Evolutionary conservation across 2,113 vertebrate species (phyloP).

Genomic region (Chaenogobius annularis): DNA sequence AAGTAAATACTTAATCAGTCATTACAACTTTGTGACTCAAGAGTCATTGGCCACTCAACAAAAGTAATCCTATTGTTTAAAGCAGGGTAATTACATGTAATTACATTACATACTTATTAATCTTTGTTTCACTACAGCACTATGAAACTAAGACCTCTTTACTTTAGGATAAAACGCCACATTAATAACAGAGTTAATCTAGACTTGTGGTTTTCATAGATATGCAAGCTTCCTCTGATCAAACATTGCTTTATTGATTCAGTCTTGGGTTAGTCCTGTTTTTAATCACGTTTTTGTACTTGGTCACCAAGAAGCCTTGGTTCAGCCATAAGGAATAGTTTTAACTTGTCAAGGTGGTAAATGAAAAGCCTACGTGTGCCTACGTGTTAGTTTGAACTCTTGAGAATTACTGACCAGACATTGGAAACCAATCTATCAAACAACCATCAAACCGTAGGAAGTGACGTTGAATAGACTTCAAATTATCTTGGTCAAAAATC

Average conservation of each 20-base stretch:
- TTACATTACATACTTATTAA: too few species aligned
- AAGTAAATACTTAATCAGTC: not conserved
- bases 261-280: too few species aligned
- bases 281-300: not conserved
- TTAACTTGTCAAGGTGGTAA: not conserved
- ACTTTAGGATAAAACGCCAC: too few species aligned
- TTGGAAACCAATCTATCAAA: not conserved
- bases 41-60: not conserved
- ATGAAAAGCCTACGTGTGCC: not conserved
- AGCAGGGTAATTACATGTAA: not conserved
- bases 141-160: too few species aligned
- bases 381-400: not conserved
- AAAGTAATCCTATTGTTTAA: not conserved
- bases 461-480: not conserved
- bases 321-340: not conserved
- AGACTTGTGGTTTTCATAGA: too few species aligned
- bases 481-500: not conserved
- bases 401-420: not conserved
- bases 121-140: too few species aligned
- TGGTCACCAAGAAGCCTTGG: not conserved
- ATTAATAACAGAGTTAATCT: too few species aligned
- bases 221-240: too few species aligned
- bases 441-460: too few species aligned
- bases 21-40: not conserved
- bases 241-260: too few species aligned